Evolutionary conservation across 2,888 invertebrate species (phyloP).

Genomic region (Drosophila peninsularis): DNA sequence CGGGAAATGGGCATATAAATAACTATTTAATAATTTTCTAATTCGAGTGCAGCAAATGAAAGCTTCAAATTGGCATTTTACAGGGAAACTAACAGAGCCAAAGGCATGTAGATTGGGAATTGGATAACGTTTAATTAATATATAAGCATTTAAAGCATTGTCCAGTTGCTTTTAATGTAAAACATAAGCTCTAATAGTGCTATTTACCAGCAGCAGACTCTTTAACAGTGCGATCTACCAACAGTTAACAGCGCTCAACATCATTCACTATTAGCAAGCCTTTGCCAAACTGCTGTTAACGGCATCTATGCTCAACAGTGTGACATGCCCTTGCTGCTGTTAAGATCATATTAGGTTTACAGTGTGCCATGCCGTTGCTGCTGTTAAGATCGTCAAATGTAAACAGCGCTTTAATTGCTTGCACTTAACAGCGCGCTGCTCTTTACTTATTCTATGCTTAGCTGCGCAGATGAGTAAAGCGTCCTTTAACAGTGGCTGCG

Average conservation of each 20-base stretch:
- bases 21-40: constrained; percentile 6
- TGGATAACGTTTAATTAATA: too few species aligned
- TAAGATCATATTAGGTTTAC: neutral
- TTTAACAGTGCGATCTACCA: too few species aligned
- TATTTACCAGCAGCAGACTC: too few species aligned
- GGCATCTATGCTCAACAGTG: neutral
- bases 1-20: constrained; percentile 8
- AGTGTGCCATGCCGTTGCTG: neutral
- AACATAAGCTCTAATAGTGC: too few species aligned
- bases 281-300: neutral
- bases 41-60: constrained; percentile 1
- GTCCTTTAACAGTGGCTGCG: too few species aligned
- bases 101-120: neutral
- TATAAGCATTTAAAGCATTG: too few species aligned
- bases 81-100: neutral
- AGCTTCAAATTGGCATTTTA: neutral
- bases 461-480: too few species aligned
- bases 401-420: too few species aligned
- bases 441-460: neutral
- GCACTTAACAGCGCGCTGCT: too few species aligned
- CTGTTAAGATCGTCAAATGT: too few species aligned
- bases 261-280: neutral
- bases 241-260: neutral
- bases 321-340: neutral
- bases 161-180: too few species aligned